Percentiles rank a stretch among this genome's conserved stretches.
Conservation (phyloP, 37 sponge, comb jelly and placozoan genomes). For the Crambe crambe region DNA sequence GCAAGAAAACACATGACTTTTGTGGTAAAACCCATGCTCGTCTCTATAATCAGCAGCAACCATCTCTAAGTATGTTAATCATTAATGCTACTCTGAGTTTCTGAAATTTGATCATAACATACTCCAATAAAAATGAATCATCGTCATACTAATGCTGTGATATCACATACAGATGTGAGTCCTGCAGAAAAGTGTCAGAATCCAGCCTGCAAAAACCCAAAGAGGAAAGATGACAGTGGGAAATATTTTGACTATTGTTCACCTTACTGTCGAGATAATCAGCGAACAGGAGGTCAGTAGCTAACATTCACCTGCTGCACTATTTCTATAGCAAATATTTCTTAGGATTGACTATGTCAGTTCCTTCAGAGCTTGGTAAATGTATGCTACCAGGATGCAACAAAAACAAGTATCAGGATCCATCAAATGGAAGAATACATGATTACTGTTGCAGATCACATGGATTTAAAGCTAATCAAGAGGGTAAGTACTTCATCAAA, state of each 20-base stretch:
- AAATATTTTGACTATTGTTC: conserved; percentile 47
- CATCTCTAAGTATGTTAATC: not conserved
- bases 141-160: too few species aligned
- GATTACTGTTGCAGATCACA: conserved; percentile 68
- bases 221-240: not conserved
- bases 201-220: conserved; percentile 17
- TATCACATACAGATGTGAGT: not conserved
- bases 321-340: not conserved
- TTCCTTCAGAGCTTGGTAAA: conserved; percentile 3
- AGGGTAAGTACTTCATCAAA: conserved; percentile 17
- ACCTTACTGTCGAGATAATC: conserved; percentile 10
- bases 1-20: too few species aligned
- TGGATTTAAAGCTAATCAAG: conserved; percentile 15
- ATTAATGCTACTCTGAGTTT: too few species aligned
- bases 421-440: conserved; percentile 44
- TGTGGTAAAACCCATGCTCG: conserved; percentile 58
- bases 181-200: conserved; percentile 13
- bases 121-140: too few species aligned
- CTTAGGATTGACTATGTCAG: not conserved
- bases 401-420: conserved; percentile 34
- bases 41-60: conserved; percentile 1
- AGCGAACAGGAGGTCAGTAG: not conserved
- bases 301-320: not conserved
- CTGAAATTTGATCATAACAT: too few species aligned
- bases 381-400: conserved; percentile 61